Conservation (phyloP, 2,888 invertebrate genomes). For the Petrophora chlorosata region DNA sequence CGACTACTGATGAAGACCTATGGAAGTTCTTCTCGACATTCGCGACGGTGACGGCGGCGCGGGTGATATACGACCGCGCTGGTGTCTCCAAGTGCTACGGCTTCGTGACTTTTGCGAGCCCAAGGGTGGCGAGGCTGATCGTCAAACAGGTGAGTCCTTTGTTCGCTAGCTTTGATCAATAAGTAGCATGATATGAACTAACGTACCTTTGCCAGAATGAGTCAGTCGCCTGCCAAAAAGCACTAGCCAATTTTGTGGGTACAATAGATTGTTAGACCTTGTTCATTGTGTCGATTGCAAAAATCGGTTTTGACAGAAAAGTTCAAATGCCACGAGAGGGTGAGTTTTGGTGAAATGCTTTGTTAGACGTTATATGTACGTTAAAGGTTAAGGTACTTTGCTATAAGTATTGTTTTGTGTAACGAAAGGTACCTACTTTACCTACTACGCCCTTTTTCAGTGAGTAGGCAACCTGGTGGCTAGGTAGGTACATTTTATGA, state of each 20-base stretch:
- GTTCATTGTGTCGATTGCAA: conserved; percentile 5
- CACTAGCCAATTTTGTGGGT: too few species aligned
- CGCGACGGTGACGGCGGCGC: conserved; percentile 95
- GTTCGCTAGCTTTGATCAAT: conserved; percentile 22
- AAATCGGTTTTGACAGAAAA: conserved; percentile 3
- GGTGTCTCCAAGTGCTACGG: conserved; percentile 97
- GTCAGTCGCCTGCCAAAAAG: background rate
- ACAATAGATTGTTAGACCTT: too few species aligned
- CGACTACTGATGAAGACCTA: conserved; percentile 96
- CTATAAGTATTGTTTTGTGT: conserved; percentile 1
- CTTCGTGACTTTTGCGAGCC: conserved; percentile 87
- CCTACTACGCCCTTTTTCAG: background rate
- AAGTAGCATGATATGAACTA: background rate
- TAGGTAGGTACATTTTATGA: too few species aligned
- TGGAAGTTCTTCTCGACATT: conserved; percentile 95
- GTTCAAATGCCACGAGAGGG: conserved; percentile 18
- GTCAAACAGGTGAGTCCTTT: conserved; percentile 75
- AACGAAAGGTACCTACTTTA: too few species aligned
- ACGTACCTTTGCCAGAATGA: conserved; percentile 3
- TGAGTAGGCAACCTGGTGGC: background rate
- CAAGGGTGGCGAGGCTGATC: conserved; percentile 76
- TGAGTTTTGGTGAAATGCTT: conserved; percentile 11
- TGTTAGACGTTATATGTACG: conserved; percentile 2
- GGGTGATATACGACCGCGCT: conserved; percentile 97
- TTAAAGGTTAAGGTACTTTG: conserved; percentile 10